Conservation (phyloP, 2,797 vertebrate species). For the Poecilia gillii region DNA sequence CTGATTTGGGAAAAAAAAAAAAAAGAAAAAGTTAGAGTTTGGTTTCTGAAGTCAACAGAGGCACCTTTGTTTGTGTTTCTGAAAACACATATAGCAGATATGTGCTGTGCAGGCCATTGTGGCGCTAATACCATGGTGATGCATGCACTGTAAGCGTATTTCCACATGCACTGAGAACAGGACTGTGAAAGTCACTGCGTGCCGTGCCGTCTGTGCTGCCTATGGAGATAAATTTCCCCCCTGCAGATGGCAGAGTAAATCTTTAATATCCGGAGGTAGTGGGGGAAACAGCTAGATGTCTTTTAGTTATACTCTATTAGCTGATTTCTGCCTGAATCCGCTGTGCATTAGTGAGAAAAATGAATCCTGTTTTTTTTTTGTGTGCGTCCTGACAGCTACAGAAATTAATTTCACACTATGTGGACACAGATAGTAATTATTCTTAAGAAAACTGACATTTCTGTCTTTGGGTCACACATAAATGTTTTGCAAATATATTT, state of each 20-base stretch:
- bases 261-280: slow-evolving; percentile 20
- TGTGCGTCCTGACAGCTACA: slow-evolving; percentile 21
- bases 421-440: slow-evolving; percentile 43
- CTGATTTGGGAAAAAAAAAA: slow-evolving; percentile 26
- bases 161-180: slow-evolving; percentile 31
- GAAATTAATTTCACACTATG: slow-evolving; percentile 52
- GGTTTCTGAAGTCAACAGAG: slow-evolving; percentile 19
- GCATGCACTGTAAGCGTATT: slow-evolving; percentile 29
- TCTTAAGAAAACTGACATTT: slow-evolving; percentile 51
- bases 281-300: slow-evolving; percentile 4
- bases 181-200: slow-evolving; percentile 23
- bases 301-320: slow-evolving; percentile 4
- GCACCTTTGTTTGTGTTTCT: slow-evolving; percentile 5
- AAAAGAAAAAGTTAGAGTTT: neutral
- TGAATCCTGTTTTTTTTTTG: neutral
- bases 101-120: neutral
- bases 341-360: neutral
- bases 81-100: slow-evolving; percentile 12
- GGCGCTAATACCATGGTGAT: slow-evolving; percentile 38
- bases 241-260: slow-evolving; percentile 29
- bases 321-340: slow-evolving; percentile 1
- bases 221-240: slow-evolving; percentile 21
- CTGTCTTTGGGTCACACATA: slow-evolving; percentile 32
- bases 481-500: slow-evolving; percentile 5
- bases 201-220: slow-evolving; percentile 25